A percentile compares a stretch with the other conserved stretches of the same genome.
These are phyloP conservation scores for Diogma glabrata DNA, from an alignment of 2,888 invertebrate genomes.

Conservation along the genomic window DNA sequence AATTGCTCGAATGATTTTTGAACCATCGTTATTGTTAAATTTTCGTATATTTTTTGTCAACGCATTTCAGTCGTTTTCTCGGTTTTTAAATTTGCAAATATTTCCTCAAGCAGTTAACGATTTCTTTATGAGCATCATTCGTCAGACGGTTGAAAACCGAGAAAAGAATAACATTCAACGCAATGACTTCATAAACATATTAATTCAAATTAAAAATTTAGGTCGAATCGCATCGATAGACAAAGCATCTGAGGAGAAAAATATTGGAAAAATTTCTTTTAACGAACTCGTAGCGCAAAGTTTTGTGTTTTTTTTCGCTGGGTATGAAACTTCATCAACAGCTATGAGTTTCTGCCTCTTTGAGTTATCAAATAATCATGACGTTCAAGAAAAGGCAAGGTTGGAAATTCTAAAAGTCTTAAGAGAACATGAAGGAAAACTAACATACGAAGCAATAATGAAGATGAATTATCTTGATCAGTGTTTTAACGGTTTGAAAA, in stretches of 20 bases:
- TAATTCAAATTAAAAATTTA: constrained; percentile 2
- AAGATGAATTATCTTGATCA: constrained; percentile 12
- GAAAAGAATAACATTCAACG: background rate
- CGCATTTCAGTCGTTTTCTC: no score
- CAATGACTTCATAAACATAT: constrained; percentile 1
- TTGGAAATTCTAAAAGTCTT: background rate
- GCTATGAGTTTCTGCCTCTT: constrained; percentile 25
- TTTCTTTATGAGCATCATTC: background rate
- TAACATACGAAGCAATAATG: constrained; percentile 7
- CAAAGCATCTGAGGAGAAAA: background rate
- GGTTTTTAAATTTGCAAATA: background rate
- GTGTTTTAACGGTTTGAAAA: background rate
- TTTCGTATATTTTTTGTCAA: background rate
- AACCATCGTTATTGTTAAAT: background rate
- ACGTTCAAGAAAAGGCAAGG: constrained; percentile 9
- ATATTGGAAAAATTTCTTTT: background rate
- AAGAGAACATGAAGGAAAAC: background rate
- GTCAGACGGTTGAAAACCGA: background rate
- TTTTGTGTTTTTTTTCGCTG: constrained; percentile 27
- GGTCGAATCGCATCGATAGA: background rate
- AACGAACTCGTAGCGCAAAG: constrained; percentile 21
- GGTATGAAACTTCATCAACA: constrained; percentile 28
- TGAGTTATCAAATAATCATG: constrained; percentile 21
- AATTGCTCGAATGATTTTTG: background rate
- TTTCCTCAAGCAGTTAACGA: background rate